Evolutionary conservation across 2,888 invertebrate genomes (phyloP), one percentile per base, ranked within the genome.

Genomic region (Calameuta idolon): DNA sequence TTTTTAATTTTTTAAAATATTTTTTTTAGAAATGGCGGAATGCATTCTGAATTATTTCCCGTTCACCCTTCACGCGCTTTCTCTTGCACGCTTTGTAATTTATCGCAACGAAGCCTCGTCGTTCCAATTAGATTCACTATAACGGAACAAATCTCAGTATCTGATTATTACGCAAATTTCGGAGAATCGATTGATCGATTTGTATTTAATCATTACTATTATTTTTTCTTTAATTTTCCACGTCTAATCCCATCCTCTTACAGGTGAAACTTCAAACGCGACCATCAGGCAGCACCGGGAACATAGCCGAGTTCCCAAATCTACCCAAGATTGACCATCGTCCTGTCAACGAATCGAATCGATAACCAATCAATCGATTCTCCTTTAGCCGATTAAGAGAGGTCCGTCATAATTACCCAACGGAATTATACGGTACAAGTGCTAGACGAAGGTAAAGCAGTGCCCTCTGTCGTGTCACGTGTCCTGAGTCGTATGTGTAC

Each of bases 1-100:
- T 74, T 35, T 37, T 12, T 12, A 12, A 78, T 80, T 79, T 69
- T 81, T 83, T 79, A 12, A 12, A 12, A 35, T 80, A 80, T n/a
- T 74, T 77, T 78, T 76, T 71, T 78, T 84, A 83, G 12, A 81
- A 80, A 82, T 76, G 79, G 81, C 82, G 85, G 85, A 85, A 85
- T 84, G 85, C 85, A 84, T 85, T 76, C 80, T 81, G 81, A 74
- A 81, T 82, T 73, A 76, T 75, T 55, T 79, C 68, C 31, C 75
- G 68, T 76, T 71, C 71, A 31, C 71, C 71, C 71, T 71, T 33
- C 35, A 23, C 30, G 23, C 31, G 68, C 80, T 75, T 69, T 77
- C 37, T 73, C n/a, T 34, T 55, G 55, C 55, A 55, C 55, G 23
- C 55, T 55, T 55, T 55, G 23, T 5, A 55, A 55, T 23, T 5